Base-by-base conservation (phyloP, 2,888 invertebrate genomes). In the Scrobipalpa costella region DNA sequence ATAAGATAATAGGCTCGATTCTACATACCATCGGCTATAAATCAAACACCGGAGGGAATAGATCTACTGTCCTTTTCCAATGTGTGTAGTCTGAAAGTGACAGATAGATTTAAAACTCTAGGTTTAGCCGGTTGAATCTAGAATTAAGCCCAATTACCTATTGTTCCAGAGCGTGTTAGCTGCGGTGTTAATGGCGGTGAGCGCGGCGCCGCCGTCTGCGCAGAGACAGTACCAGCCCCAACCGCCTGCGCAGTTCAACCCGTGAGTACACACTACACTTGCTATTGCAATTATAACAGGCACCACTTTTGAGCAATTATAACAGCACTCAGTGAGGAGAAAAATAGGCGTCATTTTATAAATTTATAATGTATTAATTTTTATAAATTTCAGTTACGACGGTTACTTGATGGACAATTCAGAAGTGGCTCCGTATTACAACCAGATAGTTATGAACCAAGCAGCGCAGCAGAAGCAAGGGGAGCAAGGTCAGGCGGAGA, bases 401-500 rank as follows among this genome's bases (percentile, higher is more conserved):
- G n/a, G 44, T 5, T 89, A 84, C 68, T 88, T 83, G 66, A 71
- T 84, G 65, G 84, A 85, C 47, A 79, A 79, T 67, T 79, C 78
- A 49, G 86, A 83, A 44, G 73, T 77, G 13, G 73, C 77, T 1
- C 79, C 79, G 59, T 88, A 83, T 66, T 90, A 87, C 71, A 77
- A 71, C 44, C 78, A 81, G 19, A 44, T 44, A n/a, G 44, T 44
- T n/a, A 44, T 44, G 44, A 44, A 15, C 15, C 21, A 15, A 49
- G 78, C 80, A 40, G 72, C 74, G 9, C 85, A 85, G 67, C 82
- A 82, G 57, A 85, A 83, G 64, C 84, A 82, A 79, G 85, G 87
- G 85, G 70, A 65, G 27, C 34, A 57, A 19, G 7, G 74, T 71
- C n/a, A n/a, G 8, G 70, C 85, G 0, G 74, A 85, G 0, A 78